A percentile compares a stretch with the other conserved stretches of the same genome.
Evolutionary conservation across 2,888 invertebrate species (phyloP).

Genomic region (Leptopterna dolabrata): DNA sequence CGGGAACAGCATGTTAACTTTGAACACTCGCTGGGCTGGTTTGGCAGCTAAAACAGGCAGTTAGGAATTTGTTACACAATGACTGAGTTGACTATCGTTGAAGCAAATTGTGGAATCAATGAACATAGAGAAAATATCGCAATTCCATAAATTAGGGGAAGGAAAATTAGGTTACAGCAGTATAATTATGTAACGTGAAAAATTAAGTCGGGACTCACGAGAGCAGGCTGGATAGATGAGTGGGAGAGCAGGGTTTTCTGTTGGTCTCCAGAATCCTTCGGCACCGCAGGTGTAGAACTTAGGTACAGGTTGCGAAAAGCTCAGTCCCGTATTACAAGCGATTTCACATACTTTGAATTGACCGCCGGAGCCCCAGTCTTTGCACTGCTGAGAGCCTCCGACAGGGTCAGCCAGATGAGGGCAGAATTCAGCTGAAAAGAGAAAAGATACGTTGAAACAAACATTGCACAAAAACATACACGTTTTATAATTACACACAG

Average conservation of each 20-base stretch:
- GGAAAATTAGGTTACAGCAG: too few relatives aligned
- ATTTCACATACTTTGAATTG: slow-evolving; percentile 96
- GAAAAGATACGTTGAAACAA: slow-evolving; percentile 4
- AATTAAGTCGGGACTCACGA: slow-evolving; percentile 59
- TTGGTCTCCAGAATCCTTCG: slow-evolving; percentile 97
- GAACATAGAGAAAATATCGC: too few relatives aligned
- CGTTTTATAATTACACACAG: too few relatives aligned
- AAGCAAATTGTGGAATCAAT: too few relatives aligned
- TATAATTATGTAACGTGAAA: too few relatives aligned
- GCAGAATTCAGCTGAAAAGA: slow-evolving; percentile 85
- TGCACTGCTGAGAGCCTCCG: slow-evolving; percentile 91
- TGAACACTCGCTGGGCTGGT: slow-evolving; percentile 94
- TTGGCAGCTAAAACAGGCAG: slow-evolving; percentile 75
- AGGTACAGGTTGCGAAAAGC: slow-evolving; percentile 93
- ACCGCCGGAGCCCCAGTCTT: slow-evolving; percentile 96
- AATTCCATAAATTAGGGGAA: too few relatives aligned
- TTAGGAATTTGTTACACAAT: too few relatives aligned
- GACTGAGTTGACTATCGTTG: too few relatives aligned
- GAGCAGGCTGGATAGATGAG: slow-evolving; percentile 93
- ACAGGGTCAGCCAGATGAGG: slow-evolving; percentile 88
- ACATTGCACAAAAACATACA: too few relatives aligned
- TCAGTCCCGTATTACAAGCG: slow-evolving; percentile 83
- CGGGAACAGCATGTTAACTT: slow-evolving; percentile 93
- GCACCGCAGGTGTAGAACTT: slow-evolving; percentile 98
- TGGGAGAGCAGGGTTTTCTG: slow-evolving; percentile 80